A percentile compares a stretch with the other conserved stretches of the same genome.
Evolutionary conservation across 2,888 invertebrate genomes (phyloP).

Genomic region (Anorthoa munda): DNA sequence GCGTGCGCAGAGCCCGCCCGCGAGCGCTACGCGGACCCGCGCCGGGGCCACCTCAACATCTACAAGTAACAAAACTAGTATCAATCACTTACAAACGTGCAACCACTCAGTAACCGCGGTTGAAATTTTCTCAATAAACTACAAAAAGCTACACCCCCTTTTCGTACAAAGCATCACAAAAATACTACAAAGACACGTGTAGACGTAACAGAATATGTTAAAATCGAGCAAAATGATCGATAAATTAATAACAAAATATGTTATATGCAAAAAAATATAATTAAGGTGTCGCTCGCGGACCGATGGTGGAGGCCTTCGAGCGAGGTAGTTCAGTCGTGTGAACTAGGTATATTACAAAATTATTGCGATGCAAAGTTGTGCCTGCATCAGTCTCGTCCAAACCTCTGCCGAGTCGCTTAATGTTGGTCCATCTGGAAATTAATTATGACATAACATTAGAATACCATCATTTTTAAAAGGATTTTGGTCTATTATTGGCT

Average conservation of each 20-base stretch:
- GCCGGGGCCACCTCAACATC: slow-evolving; percentile 49
- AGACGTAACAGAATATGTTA: slow-evolving; percentile 82
- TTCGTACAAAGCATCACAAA: slow-evolving; percentile 85
- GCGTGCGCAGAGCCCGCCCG: slow-evolving; percentile 2
- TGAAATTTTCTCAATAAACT: slow-evolving; percentile 72
- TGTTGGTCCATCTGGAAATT: slow-evolving; percentile 88
- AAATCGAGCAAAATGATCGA: slow-evolving; percentile 84
- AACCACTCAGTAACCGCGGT: slow-evolving; percentile 66
- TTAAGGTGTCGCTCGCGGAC: slow-evolving; percentile 71
- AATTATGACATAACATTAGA: slow-evolving; percentile 11
- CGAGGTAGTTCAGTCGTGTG: slow-evolving; percentile 66
- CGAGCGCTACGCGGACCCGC: slow-evolving; percentile 27
- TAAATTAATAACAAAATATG: slow-evolving; percentile 89
- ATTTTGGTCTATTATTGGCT: no score
- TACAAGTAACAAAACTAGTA: slow-evolving; percentile 64
- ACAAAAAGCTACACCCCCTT: slow-evolving; percentile 77
- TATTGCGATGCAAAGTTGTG: slow-evolving; percentile 73
- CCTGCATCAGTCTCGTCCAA: slow-evolving; percentile 72
- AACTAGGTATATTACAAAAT: slow-evolving; percentile 72
- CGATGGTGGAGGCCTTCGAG: slow-evolving; percentile 62
- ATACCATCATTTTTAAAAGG: not conserved
- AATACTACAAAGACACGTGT: slow-evolving; percentile 84
- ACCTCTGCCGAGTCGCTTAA: slow-evolving; percentile 76
- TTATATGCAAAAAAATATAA: slow-evolving; percentile 85
- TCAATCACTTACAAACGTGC: slow-evolving; percentile 66